A percentile compares a stretch with the other conserved stretches of the same genome.
Evolutionary conservation across 2,888 invertebrate genomes (phyloP).

Genomic region (Chrysina gloriosa): DNA sequence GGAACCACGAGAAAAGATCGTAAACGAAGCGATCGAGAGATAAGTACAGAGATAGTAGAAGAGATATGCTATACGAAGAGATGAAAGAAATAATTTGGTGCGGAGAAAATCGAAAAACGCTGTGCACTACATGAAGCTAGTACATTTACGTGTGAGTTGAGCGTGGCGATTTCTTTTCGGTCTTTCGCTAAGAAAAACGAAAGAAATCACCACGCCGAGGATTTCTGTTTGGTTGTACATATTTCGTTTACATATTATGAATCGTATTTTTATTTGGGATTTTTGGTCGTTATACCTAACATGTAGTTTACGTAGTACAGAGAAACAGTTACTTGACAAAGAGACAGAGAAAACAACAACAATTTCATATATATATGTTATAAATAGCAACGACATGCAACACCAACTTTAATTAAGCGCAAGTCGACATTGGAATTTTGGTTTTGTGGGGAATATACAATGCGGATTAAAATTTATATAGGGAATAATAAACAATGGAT

Average conservation of each 20-base stretch:
- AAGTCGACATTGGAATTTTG: conserved; percentile 39
- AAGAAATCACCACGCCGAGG: not conserved
- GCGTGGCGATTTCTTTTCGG: not conserved
- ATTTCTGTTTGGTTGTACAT: not conserved
- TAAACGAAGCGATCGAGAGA: conserved; percentile 6
- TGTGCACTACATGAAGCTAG: conserved; percentile 35
- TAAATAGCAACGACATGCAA: conserved; percentile 60
- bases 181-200: not conserved
- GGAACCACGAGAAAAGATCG: not conserved
- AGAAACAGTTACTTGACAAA: conserved; percentile 52
- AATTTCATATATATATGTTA: conserved; percentile 58
- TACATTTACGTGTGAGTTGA: conserved; percentile 4
- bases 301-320: conserved; percentile 45
- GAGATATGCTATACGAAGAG: not conserved
- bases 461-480: not conserved
- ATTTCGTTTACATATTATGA: not conserved
- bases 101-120: conserved; percentile 30
- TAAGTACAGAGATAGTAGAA: not conserved
- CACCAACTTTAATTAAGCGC: conserved; percentile 56
- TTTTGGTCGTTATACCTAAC: conserved; percentile 26
- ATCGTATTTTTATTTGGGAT: not conserved
- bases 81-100: conserved; percentile 15
- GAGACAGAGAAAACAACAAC: conserved; percentile 65
- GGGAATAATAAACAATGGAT: no score
- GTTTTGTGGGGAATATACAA: not conserved